These are phyloP conservation scores for Decapterus maruadsi DNA, from an alignment of 2,797 vertebrate genomes.

Conservation along the genomic window DNA sequence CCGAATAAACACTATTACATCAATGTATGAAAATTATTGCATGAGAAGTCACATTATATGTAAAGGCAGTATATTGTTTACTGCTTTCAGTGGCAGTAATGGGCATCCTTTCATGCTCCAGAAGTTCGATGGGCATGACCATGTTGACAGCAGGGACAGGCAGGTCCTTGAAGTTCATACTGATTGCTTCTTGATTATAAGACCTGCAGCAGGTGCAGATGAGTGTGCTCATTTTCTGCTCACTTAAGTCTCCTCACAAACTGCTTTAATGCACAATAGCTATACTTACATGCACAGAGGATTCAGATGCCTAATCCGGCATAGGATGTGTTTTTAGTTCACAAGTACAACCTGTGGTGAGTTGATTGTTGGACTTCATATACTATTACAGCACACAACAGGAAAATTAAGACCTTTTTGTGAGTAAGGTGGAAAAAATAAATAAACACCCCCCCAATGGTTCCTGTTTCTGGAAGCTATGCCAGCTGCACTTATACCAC, in stretches of 20 bases:
- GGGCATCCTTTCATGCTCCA: background rate
- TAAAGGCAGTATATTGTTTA: background rate
- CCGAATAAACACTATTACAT: constrained; percentile 4
- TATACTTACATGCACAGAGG: constrained; percentile 38
- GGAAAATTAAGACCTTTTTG: constrained; percentile 6
- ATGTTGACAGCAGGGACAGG: constrained; percentile 23
- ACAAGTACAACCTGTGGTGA: constrained; percentile 10
- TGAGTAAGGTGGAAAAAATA: background rate
- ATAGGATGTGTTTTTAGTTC: background rate
- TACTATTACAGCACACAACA: background rate
- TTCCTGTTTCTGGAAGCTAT: background rate
- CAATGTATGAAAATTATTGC: background rate
- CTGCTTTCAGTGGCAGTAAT: background rate
- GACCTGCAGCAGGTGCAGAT: constrained; percentile 56
- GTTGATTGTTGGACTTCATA: constrained; percentile 4
- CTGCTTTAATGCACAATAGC: constrained; percentile 39
- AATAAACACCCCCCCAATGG: background rate
- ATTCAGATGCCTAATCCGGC: constrained; percentile 33
- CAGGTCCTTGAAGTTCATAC: constrained; percentile 9
- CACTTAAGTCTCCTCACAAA: constrained; percentile 47
- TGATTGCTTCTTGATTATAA: constrained; percentile 56
- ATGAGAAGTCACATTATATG: background rate
- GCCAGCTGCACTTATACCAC: background rate
- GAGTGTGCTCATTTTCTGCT: constrained; percentile 51
- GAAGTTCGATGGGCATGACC: constrained; percentile 23